phyloP scores from a whole-genome alignment of 2,113 vertebrate species.

The Callithrix jacchus region DNA sequence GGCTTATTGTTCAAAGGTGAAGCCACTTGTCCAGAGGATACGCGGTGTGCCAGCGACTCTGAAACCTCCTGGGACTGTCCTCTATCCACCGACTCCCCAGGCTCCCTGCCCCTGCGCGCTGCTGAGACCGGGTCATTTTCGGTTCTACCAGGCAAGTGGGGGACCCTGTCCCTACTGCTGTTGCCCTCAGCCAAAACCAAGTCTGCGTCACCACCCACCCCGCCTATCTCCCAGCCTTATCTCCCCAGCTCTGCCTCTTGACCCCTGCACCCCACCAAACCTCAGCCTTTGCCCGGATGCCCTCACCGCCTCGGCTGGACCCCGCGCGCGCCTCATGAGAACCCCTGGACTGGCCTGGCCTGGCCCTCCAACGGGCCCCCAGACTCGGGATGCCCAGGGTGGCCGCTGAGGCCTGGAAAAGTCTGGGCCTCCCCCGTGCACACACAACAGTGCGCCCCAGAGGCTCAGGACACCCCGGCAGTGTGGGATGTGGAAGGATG shows the following conservation, averaged over 20 bases:
- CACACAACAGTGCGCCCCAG: fast-evolving
- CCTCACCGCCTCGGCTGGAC: neutral
- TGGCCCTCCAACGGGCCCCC: neutral
- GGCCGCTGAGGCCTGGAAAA: neutral
- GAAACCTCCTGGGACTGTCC: neutral
- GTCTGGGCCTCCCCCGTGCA: neutral
- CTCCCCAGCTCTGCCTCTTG: neutral
- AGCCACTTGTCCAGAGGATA: neutral
- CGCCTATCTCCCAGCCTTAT: neutral
- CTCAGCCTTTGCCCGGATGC: neutral
- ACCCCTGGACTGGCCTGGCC: neutral
- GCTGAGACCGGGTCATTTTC: neutral
- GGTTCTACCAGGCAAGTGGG: neutral
- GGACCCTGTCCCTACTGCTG: neutral
- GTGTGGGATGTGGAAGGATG: neutral
- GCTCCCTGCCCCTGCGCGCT: neutral
- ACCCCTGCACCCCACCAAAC: neutral
- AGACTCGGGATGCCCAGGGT: neutral
- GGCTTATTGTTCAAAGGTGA: neutral
- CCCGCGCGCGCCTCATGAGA: neutral
- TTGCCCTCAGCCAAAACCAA: neutral
- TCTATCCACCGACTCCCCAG: neutral
- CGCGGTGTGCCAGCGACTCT: neutral
- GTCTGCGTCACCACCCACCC: neutral
- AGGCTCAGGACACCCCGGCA: no score